Percentiles rank a stretch among this genome's conserved stretches.
phyloP scores from a whole-genome alignment of 2,113 vertebrate genomes.

The Plotosus lineatus region DNA sequence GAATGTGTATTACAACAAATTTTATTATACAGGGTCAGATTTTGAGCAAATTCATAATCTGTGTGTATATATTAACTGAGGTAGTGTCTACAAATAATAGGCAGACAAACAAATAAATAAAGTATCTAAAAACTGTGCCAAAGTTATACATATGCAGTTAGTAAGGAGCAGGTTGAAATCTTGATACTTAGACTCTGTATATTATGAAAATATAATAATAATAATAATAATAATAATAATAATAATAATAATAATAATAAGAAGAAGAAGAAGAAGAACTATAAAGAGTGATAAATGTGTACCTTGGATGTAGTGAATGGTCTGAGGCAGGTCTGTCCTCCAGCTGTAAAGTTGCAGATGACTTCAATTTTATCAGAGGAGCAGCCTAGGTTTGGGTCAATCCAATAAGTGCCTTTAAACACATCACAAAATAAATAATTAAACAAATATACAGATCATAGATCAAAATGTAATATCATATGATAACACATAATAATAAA shows the following conservation, averaged over 20 bases:
- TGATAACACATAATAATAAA: neutral
- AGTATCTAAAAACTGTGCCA: neutral
- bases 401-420: conserved; percentile 88
- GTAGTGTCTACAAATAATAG: neutral
- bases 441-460: neutral
- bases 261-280: too few species aligned
- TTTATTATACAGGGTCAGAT: neutral
- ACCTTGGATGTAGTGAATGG: conserved; percentile 91
- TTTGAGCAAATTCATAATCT: neutral
- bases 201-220: neutral
- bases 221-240: too few species aligned
- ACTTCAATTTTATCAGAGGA: conserved; percentile 89
- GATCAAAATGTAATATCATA: neutral
- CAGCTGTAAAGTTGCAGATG: conserved; percentile 88
- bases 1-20: neutral
- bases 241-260: too few species aligned
- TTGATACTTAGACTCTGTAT: neutral
- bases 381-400: conserved; percentile 95
- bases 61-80: too few species aligned
- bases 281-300: conserved; percentile 13
- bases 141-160: neutral
- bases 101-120: neutral
- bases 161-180: neutral
- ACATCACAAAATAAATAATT: neutral
- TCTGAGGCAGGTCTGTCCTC: conserved; percentile 93